Conservation (phyloP, 2,797 vertebrate genomes). For the Liparis tanakae region DNA sequence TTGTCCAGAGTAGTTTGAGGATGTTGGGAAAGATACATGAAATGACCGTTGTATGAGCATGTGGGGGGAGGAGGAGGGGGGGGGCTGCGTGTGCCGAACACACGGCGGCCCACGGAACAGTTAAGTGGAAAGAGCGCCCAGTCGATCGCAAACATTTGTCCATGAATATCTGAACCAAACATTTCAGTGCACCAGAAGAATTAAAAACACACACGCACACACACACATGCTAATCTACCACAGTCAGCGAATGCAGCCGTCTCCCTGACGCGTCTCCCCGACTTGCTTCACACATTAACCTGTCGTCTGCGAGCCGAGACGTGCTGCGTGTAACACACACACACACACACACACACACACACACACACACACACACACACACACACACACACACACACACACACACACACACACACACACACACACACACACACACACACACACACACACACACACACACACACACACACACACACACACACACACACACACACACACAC, state of each 20-base stretch:
- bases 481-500: too few relatives aligned
- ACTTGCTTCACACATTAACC: conserved; percentile 73
- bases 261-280: conserved; percentile 81
- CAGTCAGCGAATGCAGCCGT: conserved; percentile 80
- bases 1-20: conserved; percentile 51
- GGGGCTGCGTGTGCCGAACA: conserved; percentile 26
- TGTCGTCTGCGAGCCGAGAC: conserved; percentile 66
- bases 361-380: too few relatives aligned
- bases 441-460: too few relatives aligned
- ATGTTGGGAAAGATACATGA: conserved; percentile 46
- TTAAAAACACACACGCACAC: conserved; percentile 49
- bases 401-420: too few relatives aligned
- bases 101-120: conserved; percentile 55
- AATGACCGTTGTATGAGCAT: conserved; percentile 55
- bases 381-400: too few relatives aligned
- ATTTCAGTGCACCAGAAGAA: conserved; percentile 84
- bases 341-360: too few relatives aligned
- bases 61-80: conserved; percentile 9
- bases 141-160: conserved; percentile 76
- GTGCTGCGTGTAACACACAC: too few relatives aligned
- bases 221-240: conserved; percentile 79
- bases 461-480: too few relatives aligned
- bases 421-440: too few relatives aligned
- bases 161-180: conserved; percentile 77
- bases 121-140: conserved; percentile 65